These are phyloP conservation scores for Drosophila seclusa DNA, from an alignment of 2,888 invertebrate species.

Conservation along the genomic window DNA sequence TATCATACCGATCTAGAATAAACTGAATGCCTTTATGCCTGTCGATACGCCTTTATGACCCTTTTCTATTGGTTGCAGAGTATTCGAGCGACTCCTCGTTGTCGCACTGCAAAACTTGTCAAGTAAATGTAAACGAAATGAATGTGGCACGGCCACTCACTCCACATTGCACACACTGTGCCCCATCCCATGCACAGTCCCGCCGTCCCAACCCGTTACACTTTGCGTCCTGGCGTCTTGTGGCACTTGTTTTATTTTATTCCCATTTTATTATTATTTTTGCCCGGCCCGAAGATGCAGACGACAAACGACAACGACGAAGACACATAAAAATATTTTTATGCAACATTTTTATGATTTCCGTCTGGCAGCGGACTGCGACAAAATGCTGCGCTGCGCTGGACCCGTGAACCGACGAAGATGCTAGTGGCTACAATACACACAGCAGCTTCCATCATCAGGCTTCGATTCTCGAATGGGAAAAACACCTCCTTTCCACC, in stretches of 20 bases:
- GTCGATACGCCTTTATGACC: not conserved
- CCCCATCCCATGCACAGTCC: not conserved
- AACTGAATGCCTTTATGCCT: not conserved
- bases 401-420: not conserved
- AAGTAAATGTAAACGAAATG: slow-evolving; percentile 76
- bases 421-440: slow-evolving; percentile 4
- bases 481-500: slow-evolving; percentile 63
- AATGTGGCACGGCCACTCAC: slow-evolving; percentile 67
- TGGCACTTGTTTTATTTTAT: slow-evolving; percentile 73
- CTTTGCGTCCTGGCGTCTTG: slow-evolving; percentile 21
- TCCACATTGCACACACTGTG: slow-evolving; percentile 15
- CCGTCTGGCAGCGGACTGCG: slow-evolving; percentile 64
- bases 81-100: slow-evolving; percentile 21
- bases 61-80: slow-evolving; percentile 1
- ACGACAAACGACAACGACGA: slow-evolving; percentile 24
- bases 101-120: slow-evolving; percentile 74
- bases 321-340: slow-evolving; percentile 73
- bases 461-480: not conserved
- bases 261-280: slow-evolving; percentile 76
- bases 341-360: slow-evolving; percentile 79
- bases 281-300: slow-evolving; percentile 43
- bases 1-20: not conserved
- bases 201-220: slow-evolving; percentile 28
- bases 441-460: slow-evolving; percentile 3
- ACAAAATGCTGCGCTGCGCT: slow-evolving; percentile 36